phyloP scores from a whole-genome alignment of 1,140 invertebrate genomes.

The Anoplolepis gracilipes region DNA sequence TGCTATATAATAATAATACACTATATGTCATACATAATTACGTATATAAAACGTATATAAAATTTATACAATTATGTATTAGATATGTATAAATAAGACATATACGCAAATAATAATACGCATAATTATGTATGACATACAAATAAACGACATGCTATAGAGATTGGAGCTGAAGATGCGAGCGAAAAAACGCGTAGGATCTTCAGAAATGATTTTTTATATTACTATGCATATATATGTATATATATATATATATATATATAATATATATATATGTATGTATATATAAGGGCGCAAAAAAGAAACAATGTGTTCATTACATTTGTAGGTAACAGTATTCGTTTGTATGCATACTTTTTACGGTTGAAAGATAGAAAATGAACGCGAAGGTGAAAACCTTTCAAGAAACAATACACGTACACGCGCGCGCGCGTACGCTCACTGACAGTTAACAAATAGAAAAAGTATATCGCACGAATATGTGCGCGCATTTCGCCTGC shows the following conservation, averaged over 20 bases:
- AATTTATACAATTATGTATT: slow-evolving; percentile 2
- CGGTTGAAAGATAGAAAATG: slow-evolving; percentile 61
- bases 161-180: slow-evolving; percentile 14
- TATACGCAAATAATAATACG: neutral
- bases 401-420: slow-evolving; percentile 18
- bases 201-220: slow-evolving; percentile 6
- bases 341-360: slow-evolving; percentile 77
- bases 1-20: neutral
- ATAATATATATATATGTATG: too few relatives aligned
- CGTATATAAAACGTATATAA: slow-evolving; percentile 34
- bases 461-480: neutral
- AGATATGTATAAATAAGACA: neutral
- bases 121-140: slow-evolving; percentile 15
- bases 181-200: neutral
- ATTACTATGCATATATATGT: slow-evolving; percentile 8
- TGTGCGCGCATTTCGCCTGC: neutral
- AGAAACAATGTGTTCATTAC: slow-evolving; percentile 82
- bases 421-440: neutral
- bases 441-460: neutral
- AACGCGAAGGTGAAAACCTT: slow-evolving; percentile 49
- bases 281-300: slow-evolving; percentile 2
- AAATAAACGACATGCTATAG: neutral
- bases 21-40: slow-evolving; percentile 44
- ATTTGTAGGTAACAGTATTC: slow-evolving; percentile 82
- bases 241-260: too few relatives aligned